These are phyloP conservation scores for Myioborus melanocephalus DNA, from an alignment of 2,797 vertebrate species.

Conservation along the genomic window DNA sequence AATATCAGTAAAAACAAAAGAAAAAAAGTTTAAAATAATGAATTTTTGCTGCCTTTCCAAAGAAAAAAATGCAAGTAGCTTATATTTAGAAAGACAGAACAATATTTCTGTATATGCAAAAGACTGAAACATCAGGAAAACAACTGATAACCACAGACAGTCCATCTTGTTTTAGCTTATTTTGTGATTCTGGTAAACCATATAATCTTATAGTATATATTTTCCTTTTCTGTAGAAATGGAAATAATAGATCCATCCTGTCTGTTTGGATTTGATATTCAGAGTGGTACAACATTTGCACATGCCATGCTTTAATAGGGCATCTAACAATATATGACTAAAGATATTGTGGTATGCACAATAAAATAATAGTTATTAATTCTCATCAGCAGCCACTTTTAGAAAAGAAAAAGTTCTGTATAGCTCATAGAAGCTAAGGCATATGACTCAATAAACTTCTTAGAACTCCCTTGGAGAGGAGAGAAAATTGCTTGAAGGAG, in stretches of 20 bases:
- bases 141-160: background rate
- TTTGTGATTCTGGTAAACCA: background rate
- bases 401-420: background rate
- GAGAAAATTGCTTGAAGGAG: background rate
- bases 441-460: background rate
- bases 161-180: background rate
- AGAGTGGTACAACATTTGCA: background rate
- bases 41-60: background rate
- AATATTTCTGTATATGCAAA: background rate
- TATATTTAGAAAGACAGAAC: background rate
- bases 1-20: background rate
- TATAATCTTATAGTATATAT: background rate
- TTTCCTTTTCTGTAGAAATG: background rate
- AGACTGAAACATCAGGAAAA: background rate
- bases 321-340: background rate
- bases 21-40: background rate
- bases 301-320: rapidly evolving
- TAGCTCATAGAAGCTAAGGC: background rate
- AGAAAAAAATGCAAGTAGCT: background rate
- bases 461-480: background rate
- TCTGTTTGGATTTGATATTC: background rate
- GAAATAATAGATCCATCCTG: background rate
- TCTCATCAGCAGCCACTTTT: background rate
- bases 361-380: background rate
- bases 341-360: background rate